A percentile compares a stretch with the other conserved stretches of the same genome.
These are phyloP conservation scores for Bombus balteatus DNA, from an alignment of 1,140 invertebrate genomes.

Conservation along the genomic window DNA sequence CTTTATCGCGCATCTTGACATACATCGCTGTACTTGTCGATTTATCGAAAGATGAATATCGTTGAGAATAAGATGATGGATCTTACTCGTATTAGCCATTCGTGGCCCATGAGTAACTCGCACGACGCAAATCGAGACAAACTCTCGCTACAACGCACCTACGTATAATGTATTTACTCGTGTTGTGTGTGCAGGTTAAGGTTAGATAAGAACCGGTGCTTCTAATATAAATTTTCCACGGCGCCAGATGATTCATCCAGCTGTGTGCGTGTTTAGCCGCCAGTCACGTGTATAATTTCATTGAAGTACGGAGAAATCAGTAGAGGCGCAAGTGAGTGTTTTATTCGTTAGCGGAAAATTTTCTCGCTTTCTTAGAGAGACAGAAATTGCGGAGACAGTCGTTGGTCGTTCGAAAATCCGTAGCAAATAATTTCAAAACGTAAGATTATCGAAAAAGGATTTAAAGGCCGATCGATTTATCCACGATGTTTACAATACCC, in stretches of 20 bases:
- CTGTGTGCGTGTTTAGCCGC: not conserved
- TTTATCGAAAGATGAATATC: too few species aligned
- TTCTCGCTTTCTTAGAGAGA: not conserved
- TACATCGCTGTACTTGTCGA: too few species aligned
- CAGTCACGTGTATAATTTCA: not conserved
- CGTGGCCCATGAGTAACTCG: not conserved
- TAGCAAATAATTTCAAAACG: too few species aligned
- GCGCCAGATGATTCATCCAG: slow-evolving; percentile 28
- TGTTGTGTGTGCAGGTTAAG: not conserved
- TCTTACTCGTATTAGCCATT: too few species aligned
- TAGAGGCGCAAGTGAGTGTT: too few species aligned
- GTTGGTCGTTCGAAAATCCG: not conserved
- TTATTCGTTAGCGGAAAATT: not conserved
- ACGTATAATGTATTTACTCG: too few species aligned
- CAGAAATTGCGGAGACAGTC: not conserved
- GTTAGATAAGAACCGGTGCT: slow-evolving; percentile 23
- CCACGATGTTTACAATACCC: too few species aligned
- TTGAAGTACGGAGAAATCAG: not conserved
- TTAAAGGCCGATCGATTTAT: too few species aligned
- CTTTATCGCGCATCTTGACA: too few species aligned
- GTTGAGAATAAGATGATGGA: too few species aligned
- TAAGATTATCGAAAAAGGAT: too few species aligned
- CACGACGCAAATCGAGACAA: not conserved
- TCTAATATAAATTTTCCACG: slow-evolving; percentile 16
- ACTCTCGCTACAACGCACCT: too few species aligned